Evolutionary conservation across 2,797 vertebrate genomes (phyloP).

Genomic region (Platyrinchus mystaceus): DNA sequence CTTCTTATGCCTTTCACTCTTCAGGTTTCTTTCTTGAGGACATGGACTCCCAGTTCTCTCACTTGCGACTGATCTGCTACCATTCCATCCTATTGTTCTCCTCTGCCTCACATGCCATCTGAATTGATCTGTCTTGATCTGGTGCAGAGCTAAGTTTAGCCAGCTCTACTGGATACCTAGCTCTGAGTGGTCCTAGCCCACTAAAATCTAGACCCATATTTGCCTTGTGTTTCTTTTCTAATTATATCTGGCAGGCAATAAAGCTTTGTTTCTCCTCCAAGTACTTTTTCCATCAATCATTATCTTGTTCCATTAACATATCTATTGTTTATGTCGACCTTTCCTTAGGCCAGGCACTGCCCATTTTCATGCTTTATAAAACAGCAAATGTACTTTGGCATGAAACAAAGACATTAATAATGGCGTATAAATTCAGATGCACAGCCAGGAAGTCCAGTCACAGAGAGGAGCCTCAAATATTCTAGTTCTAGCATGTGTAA

Average conservation of each 20-base stretch:
- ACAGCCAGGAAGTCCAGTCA: conserved; percentile 20
- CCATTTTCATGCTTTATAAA: neutral
- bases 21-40: neutral
- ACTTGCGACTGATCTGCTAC: neutral
- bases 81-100: neutral
- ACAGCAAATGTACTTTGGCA: neutral
- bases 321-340: neutral
- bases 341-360: neutral
- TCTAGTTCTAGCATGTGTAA: conserved; percentile 16
- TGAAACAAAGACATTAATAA: conserved; percentile 26
- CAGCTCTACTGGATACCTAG: neutral
- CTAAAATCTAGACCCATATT: neutral
- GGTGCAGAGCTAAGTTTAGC: neutral
- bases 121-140: neutral
- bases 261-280: neutral
- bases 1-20: neutral
- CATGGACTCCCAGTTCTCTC: neutral
- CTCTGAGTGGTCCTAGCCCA: neutral
- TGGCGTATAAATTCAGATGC: neutral
- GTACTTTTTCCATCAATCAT: neutral
- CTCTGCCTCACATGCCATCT: neutral
- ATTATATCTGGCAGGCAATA: neutral
- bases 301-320: neutral
- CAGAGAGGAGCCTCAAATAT: conserved; percentile 18
- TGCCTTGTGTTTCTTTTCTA: neutral